phyloP scores from a whole-genome alignment of 2,113 vertebrate species.

The Bos javanicus region DNA sequence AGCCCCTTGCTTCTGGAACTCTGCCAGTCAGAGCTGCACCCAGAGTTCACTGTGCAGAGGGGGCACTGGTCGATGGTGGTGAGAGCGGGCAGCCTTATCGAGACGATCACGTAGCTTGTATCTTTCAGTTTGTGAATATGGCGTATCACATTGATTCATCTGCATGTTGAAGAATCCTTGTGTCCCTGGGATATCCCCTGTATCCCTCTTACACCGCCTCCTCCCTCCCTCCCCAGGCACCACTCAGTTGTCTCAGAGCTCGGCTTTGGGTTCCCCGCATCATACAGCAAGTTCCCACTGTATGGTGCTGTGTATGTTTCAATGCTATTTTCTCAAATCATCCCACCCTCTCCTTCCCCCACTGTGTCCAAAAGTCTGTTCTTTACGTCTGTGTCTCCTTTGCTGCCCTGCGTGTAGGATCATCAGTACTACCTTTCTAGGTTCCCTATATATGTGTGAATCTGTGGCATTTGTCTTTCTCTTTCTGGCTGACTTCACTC shows the following conservation, averaged over 20 bases:
- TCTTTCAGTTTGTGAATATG: background rate
- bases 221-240: no score
- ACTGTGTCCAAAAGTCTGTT: no score
- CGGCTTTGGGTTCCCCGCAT: background rate
- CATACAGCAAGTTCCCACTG: background rate
- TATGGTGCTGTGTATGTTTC: background rate
- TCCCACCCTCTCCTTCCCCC: no score
- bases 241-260: background rate
- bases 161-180: no score
- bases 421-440: background rate
- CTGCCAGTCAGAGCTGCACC: background rate
- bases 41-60: background rate
- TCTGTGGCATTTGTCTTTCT: background rate
- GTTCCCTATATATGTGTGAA: fast-evolving
- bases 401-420: no score
- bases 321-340: no score
- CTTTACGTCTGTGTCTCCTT: background rate
- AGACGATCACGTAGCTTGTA: background rate
- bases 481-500: background rate
- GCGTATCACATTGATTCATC: background rate
- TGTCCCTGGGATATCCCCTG: background rate
- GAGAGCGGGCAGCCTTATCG: background rate
- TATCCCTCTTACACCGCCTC: background rate
- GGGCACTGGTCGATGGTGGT: no score
- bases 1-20: background rate